These are phyloP conservation scores for Lota lota DNA, from an alignment of 2,113 vertebrate species.

Conservation along the genomic window DNA sequence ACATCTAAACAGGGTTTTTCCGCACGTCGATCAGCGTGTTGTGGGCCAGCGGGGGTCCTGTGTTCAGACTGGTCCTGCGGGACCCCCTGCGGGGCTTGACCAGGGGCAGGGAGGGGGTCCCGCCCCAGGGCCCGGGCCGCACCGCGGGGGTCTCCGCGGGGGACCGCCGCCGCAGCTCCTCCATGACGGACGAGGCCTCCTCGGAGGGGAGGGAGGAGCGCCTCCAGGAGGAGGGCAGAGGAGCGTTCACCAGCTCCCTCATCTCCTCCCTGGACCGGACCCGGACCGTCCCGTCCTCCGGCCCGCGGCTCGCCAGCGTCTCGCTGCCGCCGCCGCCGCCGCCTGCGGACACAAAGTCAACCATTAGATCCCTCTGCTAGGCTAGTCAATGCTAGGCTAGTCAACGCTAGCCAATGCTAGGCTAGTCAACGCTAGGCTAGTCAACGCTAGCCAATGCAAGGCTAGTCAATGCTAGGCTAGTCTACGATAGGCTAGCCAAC, in stretches of 20 bases:
- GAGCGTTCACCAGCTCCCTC: slow-evolving; percentile 83
- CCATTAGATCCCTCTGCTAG: not conserved
- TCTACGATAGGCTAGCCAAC: too few relatives aligned
- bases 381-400: too few relatives aligned
- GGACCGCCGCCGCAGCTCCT: slow-evolving; percentile 73
- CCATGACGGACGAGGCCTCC: slow-evolving; percentile 64
- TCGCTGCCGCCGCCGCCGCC: not conserved
- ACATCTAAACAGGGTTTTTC: slow-evolving; percentile 83
- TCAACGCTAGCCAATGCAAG: too few relatives aligned
- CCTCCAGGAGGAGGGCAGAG: slow-evolving; percentile 86
- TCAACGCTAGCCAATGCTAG: too few relatives aligned
- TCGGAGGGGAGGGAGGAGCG: slow-evolving; percentile 86
- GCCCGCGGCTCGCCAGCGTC: slow-evolving; percentile 27
- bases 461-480: too few relatives aligned
- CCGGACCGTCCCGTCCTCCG: slow-evolving; percentile 13
- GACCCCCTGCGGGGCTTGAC: slow-evolving; percentile 78
- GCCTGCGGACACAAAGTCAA: not conserved
- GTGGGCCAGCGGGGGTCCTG: slow-evolving; percentile 61
- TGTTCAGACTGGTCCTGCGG: slow-evolving; percentile 76
- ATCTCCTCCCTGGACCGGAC: slow-evolving; percentile 75
- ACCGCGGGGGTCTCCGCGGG: slow-evolving; percentile 46
- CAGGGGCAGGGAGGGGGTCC: slow-evolving; percentile 40
- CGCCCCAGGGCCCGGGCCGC: slow-evolving; percentile 53
- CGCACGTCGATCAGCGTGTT: slow-evolving; percentile 86
- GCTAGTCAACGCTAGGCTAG: too few relatives aligned